Percentiles rank a stretch among this genome's conserved stretches.
phyloP scores from a whole-genome alignment of 2,888 invertebrate genomes.

The Automeris io region DNA sequence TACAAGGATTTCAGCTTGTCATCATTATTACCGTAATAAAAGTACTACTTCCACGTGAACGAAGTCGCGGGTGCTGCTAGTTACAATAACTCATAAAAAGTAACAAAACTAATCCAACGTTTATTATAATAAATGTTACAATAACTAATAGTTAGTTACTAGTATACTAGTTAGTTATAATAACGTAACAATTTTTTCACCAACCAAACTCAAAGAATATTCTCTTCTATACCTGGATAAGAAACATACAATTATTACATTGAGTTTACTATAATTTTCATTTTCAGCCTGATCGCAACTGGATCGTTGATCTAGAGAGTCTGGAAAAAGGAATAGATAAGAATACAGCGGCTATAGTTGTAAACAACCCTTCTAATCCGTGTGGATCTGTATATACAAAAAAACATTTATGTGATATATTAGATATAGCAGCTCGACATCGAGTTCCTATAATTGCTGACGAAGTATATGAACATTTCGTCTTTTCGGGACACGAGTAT shows the following conservation, averaged over 20 bases:
- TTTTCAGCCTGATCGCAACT: slow-evolving; percentile 85
- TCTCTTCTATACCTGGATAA: neutral
- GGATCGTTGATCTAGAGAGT: slow-evolving; percentile 92
- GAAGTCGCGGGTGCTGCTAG: too few relatives aligned
- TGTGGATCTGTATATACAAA: slow-evolving; percentile 95
- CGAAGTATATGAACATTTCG: slow-evolving; percentile 97
- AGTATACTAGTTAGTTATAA: too few relatives aligned
- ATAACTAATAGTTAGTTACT: too few relatives aligned
- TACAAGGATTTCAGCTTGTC: too few relatives aligned
- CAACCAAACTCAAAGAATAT: too few relatives aligned
- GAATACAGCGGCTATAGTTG: slow-evolving; percentile 91
- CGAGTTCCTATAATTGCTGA: slow-evolving; percentile 95
- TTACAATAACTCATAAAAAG: too few relatives aligned
- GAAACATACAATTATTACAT: neutral
- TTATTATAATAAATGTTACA: too few relatives aligned
- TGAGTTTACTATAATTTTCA: too few relatives aligned
- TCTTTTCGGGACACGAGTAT: slow-evolving; percentile 87
- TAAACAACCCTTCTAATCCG: slow-evolving; percentile 98
- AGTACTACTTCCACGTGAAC: too few relatives aligned
- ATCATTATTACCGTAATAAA: too few relatives aligned
- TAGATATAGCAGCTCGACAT: slow-evolving; percentile 86
- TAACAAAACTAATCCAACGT: too few relatives aligned
- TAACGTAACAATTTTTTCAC: too few relatives aligned
- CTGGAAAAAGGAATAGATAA: slow-evolving; percentile 92
- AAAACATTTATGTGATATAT: slow-evolving; percentile 86